Base-by-base conservation (phyloP, 2,113 vertebrate genomes). In the Oceanites oceanicus region DNA sequence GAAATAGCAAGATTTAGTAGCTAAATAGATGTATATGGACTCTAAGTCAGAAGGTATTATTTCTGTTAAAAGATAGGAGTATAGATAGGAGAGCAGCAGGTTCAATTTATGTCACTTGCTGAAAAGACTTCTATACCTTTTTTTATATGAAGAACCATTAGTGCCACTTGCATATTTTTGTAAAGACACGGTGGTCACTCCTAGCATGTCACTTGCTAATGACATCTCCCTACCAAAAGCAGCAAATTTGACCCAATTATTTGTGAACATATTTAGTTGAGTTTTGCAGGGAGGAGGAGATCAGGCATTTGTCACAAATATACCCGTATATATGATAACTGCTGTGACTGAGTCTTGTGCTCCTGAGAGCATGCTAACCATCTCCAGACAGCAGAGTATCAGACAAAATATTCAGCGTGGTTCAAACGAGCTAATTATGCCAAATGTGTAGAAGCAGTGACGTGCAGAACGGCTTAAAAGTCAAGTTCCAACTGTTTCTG, bases 251-350 rank as follows among this genome's bases (percentile, higher is more conserved):
- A 29, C 11, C 25, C 29, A 22, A 17, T 40, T 50, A 75, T 75
- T 50, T 75, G 42, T 55, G 45, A 47, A 19, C 8, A 2, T 36
- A 14, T 66, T 61, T 66, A 65, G 25, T 66, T 71, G 26, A 66
- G 29, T 52, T 79, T 79, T 12, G 17, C 25, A 56, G 42, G 25
- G 40, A 75, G 9, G 4, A 2, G 42, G n/a, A 87, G 66, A 45
- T 55, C 40, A 80, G 59, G 14, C 5, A 9, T 58, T 72, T 81
- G 49, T 59, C 83, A 68, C 61, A 73, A 58, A 65, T 29, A n/a
- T 4, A 25, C 16, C 42, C 0, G 0, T 47, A 13, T 68, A 36
- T 11, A 15, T 36, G 42, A 20, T 36, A 72, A 34, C 26, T 52
- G 12, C 26, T 56, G n/a, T 34, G 34, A 53, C 11, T 25, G 45